Evolutionary conservation across 2,888 invertebrate genomes (phyloP).

Genomic region (Tuta absoluta): DNA sequence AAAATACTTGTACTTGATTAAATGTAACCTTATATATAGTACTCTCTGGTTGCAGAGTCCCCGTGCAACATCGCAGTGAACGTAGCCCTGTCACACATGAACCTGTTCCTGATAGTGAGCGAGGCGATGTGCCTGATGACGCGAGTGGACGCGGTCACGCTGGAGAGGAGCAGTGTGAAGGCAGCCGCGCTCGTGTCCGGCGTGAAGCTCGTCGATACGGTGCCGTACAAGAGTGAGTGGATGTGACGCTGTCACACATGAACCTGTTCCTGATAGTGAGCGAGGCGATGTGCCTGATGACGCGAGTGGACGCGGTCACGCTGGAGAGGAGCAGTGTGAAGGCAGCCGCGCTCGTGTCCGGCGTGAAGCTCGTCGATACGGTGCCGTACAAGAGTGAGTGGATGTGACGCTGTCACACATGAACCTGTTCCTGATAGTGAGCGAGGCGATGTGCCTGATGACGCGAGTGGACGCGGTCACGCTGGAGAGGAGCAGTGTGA

Average conservation of each 20-base stretch:
- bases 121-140: slow-evolving; percentile 85
- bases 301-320: slow-evolving; percentile 84
- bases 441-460: slow-evolving; percentile 51
- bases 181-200: slow-evolving; percentile 83
- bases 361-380: slow-evolving; percentile 82
- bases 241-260: too few relatives aligned
- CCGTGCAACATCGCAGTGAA: slow-evolving; percentile 65
- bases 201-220: slow-evolving; percentile 82
- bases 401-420: too few relatives aligned
- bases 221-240: slow-evolving; percentile 77
- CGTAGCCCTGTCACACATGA: slow-evolving; percentile 84
- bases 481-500: too few relatives aligned
- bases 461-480: slow-evolving; percentile 57
- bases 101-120: slow-evolving; percentile 82
- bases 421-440: too few relatives aligned
- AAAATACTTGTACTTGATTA: too few relatives aligned
- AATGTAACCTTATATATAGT: too few relatives aligned
- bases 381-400: slow-evolving; percentile 78
- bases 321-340: slow-evolving; percentile 80
- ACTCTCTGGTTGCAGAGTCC: slow-evolving; percentile 33
- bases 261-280: slow-evolving; percentile 83
- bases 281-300: slow-evolving; percentile 85
- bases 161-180: slow-evolving; percentile 79
- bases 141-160: slow-evolving; percentile 83
- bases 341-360: slow-evolving; percentile 82